phyloP scores from a whole-genome alignment of 2,888 invertebrate genomes.

The Cryptus viduatorius region DNA sequence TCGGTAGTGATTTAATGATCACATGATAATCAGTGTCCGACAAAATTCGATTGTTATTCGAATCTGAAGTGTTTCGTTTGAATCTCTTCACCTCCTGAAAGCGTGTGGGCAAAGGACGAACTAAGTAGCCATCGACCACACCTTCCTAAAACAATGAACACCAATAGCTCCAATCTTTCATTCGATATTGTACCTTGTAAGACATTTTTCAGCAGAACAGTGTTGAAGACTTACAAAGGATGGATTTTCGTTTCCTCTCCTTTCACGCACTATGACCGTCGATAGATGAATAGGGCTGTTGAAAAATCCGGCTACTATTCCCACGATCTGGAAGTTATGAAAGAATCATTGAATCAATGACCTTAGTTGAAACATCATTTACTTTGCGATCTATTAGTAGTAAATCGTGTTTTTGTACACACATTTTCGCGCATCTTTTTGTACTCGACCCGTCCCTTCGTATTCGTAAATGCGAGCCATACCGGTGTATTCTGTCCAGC shows the following conservation, averaged over 20 bases:
- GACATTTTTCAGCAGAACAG: background rate
- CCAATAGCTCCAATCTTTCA: background rate
- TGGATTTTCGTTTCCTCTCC: background rate
- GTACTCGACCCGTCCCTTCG: background rate
- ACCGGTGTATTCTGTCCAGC: background rate
- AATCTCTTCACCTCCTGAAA: background rate
- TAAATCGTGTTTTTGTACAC: background rate
- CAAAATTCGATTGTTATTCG: background rate
- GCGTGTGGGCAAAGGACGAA: background rate
- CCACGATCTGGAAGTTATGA: too few species aligned
- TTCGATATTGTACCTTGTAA: background rate
- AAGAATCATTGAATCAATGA: background rate
- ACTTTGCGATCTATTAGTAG: too few species aligned
- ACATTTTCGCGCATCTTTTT: background rate
- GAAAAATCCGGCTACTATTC: background rate
- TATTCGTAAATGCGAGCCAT: background rate
- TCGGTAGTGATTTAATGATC: background rate
- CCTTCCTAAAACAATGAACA: background rate
- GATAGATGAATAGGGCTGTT: background rate
- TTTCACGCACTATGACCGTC: background rate
- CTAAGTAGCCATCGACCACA: background rate
- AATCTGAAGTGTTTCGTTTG: background rate
- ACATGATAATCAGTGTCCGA: background rate
- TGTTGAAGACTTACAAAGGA: background rate
- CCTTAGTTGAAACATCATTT: too few species aligned